phyloP scores from a whole-genome alignment of 2,113 vertebrate genomes.

The Eira barbara region DNA sequence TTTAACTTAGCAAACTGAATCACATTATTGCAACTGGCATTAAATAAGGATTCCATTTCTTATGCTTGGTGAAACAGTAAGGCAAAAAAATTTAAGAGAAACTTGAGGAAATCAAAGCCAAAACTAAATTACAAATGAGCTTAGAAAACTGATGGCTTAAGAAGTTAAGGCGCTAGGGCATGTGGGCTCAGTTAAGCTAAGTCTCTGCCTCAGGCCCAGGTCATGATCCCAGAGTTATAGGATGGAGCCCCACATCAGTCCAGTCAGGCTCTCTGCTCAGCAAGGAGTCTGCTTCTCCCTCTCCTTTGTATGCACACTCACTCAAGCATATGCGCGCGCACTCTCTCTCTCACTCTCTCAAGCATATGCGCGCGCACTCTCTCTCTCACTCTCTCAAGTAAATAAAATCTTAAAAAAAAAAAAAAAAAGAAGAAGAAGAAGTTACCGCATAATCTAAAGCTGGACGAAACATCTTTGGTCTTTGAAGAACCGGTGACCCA shows the following conservation, averaged over 20 bases:
- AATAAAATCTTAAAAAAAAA: not conserved
- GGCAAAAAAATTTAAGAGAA: not conserved
- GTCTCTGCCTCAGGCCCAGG: not conserved
- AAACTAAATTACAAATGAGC: not conserved
- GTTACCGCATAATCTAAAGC: not conserved
- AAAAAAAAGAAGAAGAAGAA: not conserved
- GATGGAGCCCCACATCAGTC: not conserved
- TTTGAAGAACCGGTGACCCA: not conserved
- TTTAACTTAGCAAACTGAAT: conserved; percentile 29
- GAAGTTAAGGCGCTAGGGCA: not conserved
- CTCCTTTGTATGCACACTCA: not conserved
- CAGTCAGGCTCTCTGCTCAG: not conserved
- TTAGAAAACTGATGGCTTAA: not conserved
- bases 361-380: fast-evolving
- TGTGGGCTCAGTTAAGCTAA: not conserved
- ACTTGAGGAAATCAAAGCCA: not conserved
- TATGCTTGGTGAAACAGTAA: not conserved
- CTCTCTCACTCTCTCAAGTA: not conserved
- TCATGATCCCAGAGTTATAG: not conserved
- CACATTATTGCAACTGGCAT: not conserved
- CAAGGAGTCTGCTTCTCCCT: not conserved
- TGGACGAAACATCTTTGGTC: not conserved
- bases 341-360: not conserved
- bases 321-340: fast-evolving
- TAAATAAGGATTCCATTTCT: not conserved